Conservation (phyloP, 2,797 vertebrate species). For the Benthosema pterotum region DNA sequence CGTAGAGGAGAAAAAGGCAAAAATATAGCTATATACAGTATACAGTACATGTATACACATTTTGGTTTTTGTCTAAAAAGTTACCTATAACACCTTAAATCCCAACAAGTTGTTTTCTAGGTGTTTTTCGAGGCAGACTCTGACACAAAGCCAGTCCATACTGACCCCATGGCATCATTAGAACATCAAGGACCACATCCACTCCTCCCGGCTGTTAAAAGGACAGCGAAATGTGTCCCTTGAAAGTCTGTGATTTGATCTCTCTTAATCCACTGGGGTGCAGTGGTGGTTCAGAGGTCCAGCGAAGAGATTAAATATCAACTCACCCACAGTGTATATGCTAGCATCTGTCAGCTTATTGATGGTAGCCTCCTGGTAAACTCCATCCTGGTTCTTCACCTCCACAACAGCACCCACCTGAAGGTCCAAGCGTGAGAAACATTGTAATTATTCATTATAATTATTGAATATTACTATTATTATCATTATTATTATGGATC, state of each 20-base stretch:
- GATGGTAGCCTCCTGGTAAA: conserved; percentile 83
- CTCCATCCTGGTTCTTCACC: conserved; percentile 82
- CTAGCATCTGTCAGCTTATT: conserved; percentile 86
- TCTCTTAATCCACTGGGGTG: neutral
- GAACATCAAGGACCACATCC: conserved; percentile 16
- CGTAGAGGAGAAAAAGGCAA: no score
- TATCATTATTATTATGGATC: no score
- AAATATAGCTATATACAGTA: no score
- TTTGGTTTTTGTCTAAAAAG: no score
- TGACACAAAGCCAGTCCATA: conserved; percentile 12
- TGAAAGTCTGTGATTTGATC: neutral
- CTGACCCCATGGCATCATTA: conserved; percentile 18
- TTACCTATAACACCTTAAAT: no score
- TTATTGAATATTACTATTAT: no score
- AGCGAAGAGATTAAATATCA: conserved; percentile 9
- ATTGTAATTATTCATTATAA: no score
- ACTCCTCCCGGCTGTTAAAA: neutral
- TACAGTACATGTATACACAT: no score
- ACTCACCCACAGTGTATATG: conserved; percentile 85
- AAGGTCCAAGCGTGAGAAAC: conserved; percentile 24
- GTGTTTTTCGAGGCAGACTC: conserved; percentile 4
- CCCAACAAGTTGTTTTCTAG: conserved; percentile 32
- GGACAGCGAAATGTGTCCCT: neutral
- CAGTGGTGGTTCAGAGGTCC: neutral
- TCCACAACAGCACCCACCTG: conserved; percentile 84